Base-by-base conservation (phyloP, 2,797 vertebrate genomes). In the Rhinella marina region DNA sequence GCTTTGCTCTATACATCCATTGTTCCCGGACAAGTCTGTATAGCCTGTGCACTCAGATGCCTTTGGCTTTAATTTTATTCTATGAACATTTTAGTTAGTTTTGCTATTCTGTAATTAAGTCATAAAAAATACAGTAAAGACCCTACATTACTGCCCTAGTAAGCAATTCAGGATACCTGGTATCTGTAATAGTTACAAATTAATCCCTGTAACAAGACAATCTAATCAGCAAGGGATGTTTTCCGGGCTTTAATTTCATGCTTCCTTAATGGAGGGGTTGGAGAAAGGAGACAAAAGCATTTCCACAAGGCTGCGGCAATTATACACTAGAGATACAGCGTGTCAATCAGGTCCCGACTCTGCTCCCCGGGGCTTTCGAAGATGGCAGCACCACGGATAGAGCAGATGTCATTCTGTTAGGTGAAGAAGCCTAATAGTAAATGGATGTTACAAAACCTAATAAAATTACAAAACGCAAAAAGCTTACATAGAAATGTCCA, bases 281-380 rank as follows among this genome's bases (percentile, higher is more conserved):
- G 76, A 86, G 82, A 61, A 91, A 76, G 90, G 68, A 86, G 88
- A 90, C 87, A 91, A 90, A 91, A 90, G 77, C 81, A 88, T 90
- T 90, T 88, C 82, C 81, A 87, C 0, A 64, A 90, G 88, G 88
- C 85, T 92, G 85, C 90, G 90, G 89, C 87, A 91, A 90, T 90
- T 87, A 93, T 82, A 88, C 87, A 91, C 86, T 16, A 83, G 75
- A 84, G 88, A 87, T 81, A 89, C 21, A 90, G 90, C 87, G 88
- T 0, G 61, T 90, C 92, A 16, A 88, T 93, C 91, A 91, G 82
- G 90, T 92, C 92, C 90, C 85, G 75, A 61, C 88, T 85, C 91
- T 66, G 82, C 77, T 92, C 92, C 91, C 92, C 90, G 7, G 77
- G 87, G 89, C 79, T 78, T 92, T 66, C 91, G 84, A 11, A 72